Evolutionary conservation across 2,797 vertebrate species (phyloP).

Genomic region (Leptodactylus fallax): DNA sequence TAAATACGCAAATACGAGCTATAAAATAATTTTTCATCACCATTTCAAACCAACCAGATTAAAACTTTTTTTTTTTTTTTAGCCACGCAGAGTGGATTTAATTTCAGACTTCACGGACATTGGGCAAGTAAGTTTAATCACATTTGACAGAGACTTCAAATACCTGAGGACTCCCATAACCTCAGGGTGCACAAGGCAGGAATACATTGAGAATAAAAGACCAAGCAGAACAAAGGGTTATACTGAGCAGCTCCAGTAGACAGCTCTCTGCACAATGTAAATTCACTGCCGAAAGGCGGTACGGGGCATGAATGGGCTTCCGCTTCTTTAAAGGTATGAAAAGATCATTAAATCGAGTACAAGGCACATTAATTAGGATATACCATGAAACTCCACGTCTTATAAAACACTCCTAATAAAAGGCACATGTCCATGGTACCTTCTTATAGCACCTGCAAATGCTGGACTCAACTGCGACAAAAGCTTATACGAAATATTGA

Average conservation of each 20-base stretch:
- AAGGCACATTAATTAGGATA: conserved; percentile 36
- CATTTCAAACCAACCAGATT: conserved; percentile 47
- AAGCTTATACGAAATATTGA: background rate
- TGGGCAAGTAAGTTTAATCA: conserved; percentile 54
- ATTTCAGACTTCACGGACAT: conserved; percentile 48
- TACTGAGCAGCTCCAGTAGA: conserved; percentile 14
- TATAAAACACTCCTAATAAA: background rate
- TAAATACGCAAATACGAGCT: background rate
- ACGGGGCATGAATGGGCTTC: conserved; percentile 9
- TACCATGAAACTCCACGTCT: background rate
- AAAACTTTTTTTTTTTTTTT: conserved; percentile 6
- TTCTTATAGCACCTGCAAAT: background rate
- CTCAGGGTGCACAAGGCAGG: conserved; percentile 42
- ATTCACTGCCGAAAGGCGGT: conserved; percentile 34
- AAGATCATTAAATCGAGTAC: conserved; percentile 28
- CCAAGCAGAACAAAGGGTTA: conserved; percentile 32
- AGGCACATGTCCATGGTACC: background rate
- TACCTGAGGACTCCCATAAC: conserved; percentile 53
- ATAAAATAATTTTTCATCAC: conserved; percentile 23
- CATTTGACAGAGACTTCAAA: conserved; percentile 56
- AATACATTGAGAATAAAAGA: conserved; percentile 46
- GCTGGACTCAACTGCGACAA: too few species aligned
- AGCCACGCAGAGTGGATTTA: conserved; percentile 49
- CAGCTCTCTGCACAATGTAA: conserved; percentile 20
- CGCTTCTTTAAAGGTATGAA: conserved; percentile 29